Conservation (phyloP, 1,140 invertebrate species). For the Hesperophylax magnus region DNA sequence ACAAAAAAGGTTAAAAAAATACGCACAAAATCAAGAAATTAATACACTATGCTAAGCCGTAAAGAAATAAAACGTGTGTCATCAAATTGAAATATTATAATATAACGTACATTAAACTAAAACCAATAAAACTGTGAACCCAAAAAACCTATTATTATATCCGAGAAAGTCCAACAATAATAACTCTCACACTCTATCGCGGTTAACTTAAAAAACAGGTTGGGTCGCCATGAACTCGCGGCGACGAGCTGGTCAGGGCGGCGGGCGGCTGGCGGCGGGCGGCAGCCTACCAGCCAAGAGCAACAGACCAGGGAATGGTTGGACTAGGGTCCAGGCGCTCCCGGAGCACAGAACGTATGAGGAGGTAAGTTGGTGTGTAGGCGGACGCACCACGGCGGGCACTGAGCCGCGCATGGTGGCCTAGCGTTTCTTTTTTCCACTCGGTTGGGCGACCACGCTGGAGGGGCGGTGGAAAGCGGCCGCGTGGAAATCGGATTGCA, state of each 20-base stretch:
- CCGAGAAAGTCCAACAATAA: too few species aligned
- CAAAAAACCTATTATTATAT: too few species aligned
- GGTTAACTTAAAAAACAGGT: too few species aligned
- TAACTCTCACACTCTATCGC: too few species aligned
- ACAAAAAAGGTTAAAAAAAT: too few species aligned
- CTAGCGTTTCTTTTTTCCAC: constrained; percentile 54
- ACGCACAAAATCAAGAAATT: too few species aligned
- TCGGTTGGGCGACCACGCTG: constrained; percentile 39
- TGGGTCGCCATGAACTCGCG: too few species aligned
- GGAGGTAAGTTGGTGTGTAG: constrained; percentile 32
- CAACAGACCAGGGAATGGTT: not conserved
- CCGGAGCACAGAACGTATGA: not conserved
- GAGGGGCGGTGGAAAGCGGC: constrained; percentile 49
- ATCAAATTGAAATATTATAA: too few species aligned
- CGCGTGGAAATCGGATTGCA: not conserved
- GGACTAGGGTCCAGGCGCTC: not conserved
- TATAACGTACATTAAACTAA: too few species aligned
- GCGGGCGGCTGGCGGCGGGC: not conserved
- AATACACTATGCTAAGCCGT: too few species aligned
- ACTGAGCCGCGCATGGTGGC: constrained; percentile 53
- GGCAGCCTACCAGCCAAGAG: not conserved
- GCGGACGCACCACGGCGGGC: constrained; percentile 42
- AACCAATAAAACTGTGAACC: too few species aligned
- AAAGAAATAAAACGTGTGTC: too few species aligned
- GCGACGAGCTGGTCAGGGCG: not conserved